Evolutionary conservation across 2,888 invertebrate genomes (phyloP).

Genomic region (Scaptomyza flava): DNA sequence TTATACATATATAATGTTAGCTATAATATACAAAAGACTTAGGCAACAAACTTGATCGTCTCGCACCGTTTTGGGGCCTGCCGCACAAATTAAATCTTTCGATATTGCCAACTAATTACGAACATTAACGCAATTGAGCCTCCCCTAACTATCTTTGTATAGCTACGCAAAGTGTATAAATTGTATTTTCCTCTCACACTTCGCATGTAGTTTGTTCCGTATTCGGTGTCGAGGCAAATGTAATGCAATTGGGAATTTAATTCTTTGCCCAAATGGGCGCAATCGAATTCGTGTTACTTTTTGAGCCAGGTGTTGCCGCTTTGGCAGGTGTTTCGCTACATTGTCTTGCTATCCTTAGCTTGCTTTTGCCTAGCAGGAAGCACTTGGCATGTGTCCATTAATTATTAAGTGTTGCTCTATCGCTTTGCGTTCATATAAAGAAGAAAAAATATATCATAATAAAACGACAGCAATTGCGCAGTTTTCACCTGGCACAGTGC

Average conservation of each 20-base stretch:
- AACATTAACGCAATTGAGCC: conserved; percentile 71
- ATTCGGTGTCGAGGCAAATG: conserved; percentile 37
- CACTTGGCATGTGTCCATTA: conserved; percentile 63
- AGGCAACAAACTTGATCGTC: conserved; percentile 66
- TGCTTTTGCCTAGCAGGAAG: conserved; percentile 56
- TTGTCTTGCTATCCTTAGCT: conserved; percentile 47
- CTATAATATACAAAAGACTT: conserved; percentile 69
- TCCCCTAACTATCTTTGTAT: conserved; percentile 34
- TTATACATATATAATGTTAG: conserved; percentile 10
- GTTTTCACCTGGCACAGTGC: conserved; percentile 45
- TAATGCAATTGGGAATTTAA: conserved; percentile 54
- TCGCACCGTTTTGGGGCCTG: conserved; percentile 45
- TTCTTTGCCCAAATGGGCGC: conserved; percentile 71
- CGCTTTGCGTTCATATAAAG: conserved; percentile 27
- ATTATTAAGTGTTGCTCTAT: conserved; percentile 50
- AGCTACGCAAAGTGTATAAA: background rate
- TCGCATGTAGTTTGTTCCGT: conserved; percentile 28
- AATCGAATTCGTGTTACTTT: conserved; percentile 32
- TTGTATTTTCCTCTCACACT: background rate
- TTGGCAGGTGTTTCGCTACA: conserved; percentile 70
- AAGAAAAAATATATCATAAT: background rate
- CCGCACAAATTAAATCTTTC: conserved; percentile 59
- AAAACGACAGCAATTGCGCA: conserved; percentile 43
- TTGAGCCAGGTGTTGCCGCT: conserved; percentile 55
- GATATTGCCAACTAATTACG: conserved; percentile 75